These are phyloP conservation scores for Eilema depressum DNA, from an alignment of 2,888 invertebrate genomes.

Conservation along the genomic window DNA sequence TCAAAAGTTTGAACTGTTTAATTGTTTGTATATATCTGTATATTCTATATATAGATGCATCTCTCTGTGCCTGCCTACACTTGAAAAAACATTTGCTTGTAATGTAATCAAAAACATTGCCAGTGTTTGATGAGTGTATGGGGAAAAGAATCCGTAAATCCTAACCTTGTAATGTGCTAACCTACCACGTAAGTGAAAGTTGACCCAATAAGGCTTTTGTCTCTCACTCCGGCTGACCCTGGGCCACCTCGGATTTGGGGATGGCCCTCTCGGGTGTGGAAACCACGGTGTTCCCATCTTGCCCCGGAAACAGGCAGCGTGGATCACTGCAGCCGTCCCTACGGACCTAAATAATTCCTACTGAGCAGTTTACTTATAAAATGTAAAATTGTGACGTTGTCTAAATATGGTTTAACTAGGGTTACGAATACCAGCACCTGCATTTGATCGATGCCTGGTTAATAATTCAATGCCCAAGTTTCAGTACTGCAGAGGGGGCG, in stretches of 20 bases:
- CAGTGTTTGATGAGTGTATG: not conserved
- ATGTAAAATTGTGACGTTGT: not conserved
- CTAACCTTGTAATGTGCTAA: not conserved
- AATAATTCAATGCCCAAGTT: not conserved
- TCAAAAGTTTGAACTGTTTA: not conserved
- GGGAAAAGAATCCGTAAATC: too few species aligned
- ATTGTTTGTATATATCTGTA: too few species aligned
- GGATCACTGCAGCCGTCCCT: too few species aligned
- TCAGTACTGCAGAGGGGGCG: not conserved
- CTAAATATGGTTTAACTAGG: not conserved
- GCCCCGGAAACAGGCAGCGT: too few species aligned
- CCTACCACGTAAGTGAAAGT: not conserved
- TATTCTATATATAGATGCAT: too few species aligned
- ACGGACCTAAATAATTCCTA: not conserved
- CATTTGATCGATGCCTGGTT: not conserved
- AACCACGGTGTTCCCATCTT: too few species aligned
- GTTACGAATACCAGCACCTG: not conserved
- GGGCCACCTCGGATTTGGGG: too few species aligned
- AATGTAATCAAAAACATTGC: not conserved
- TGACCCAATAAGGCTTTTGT: too few species aligned
- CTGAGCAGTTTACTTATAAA: not conserved
- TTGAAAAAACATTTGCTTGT: not conserved
- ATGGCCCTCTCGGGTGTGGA: too few species aligned
- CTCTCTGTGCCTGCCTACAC: too few species aligned
- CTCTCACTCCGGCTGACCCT: too few species aligned